Conservation (phyloP, 2,113 vertebrate genomes). For the Amblyornis subalaris region DNA sequence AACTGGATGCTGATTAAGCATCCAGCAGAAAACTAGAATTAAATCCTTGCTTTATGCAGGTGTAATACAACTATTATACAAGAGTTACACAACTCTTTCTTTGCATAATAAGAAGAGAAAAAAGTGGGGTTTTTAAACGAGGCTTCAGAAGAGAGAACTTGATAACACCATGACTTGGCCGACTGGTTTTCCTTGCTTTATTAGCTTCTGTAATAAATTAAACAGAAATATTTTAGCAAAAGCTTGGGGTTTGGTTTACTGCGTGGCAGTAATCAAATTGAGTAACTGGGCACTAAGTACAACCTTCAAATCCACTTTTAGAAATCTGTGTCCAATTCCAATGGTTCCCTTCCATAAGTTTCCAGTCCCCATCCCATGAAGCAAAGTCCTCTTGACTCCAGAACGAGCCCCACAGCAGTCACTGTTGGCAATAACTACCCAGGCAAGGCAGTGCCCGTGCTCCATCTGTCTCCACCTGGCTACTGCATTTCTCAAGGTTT, state of each 20-base stretch:
- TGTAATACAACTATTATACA: background rate
- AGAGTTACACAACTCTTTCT: background rate
- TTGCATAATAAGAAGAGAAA: background rate
- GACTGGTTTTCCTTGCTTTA: background rate
- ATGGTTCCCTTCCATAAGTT: background rate
- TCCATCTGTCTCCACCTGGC: background rate
- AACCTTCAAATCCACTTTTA: background rate
- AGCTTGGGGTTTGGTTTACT: background rate
- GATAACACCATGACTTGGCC: background rate
- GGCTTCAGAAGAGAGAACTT: background rate
- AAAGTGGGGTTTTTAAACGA: background rate
- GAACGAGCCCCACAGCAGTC: background rate
- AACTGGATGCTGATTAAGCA: background rate
- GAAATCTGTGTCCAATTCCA: background rate
- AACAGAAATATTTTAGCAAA: background rate
- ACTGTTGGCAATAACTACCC: background rate
- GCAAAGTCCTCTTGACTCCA: background rate
- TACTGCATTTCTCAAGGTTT: background rate
- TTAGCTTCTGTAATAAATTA: background rate
- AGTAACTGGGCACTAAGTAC: background rate
- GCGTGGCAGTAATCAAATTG: background rate
- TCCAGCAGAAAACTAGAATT: background rate
- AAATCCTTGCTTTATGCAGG: background rate
- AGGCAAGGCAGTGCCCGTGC: background rate
- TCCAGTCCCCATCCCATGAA: background rate